Evolutionary conservation across 2,888 invertebrate genomes (phyloP).

Genomic region (Apotomis turbidana): DNA sequence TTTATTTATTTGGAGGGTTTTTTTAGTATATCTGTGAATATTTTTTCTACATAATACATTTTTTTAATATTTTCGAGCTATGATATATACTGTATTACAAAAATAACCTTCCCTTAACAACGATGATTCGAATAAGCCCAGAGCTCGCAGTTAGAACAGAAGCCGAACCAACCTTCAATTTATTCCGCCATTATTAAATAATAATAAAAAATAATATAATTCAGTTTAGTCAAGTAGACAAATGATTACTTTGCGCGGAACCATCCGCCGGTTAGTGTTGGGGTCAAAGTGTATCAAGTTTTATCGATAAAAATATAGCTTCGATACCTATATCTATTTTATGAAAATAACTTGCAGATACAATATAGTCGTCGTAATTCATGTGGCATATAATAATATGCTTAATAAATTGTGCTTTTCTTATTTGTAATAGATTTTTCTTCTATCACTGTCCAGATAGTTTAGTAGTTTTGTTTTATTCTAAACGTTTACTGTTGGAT

Average conservation of each 20-base stretch:
- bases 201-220: conserved; percentile 81
- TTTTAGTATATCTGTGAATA: no score
- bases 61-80: neutral
- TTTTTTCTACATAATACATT: no score
- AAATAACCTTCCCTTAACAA: conserved; percentile 62
- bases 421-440: no score
- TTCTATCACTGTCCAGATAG: no score
- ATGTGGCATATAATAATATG: no score
- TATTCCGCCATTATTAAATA: conserved; percentile 72
- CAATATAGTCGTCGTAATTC: no score
- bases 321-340: neutral
- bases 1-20: no score
- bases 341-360: neutral
- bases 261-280: conserved; percentile 55
- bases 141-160: conserved; percentile 68
- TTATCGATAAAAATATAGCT: neutral
- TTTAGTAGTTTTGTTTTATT: no score
- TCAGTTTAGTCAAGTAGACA: conserved; percentile 83
- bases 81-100: neutral
- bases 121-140: conserved; percentile 68
- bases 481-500: no score
- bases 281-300: neutral
- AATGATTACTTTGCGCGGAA: conserved; percentile 78
- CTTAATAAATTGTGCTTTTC: no score
- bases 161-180: conserved; percentile 73